A percentile compares a stretch with the other conserved stretches of the same genome.
These are phyloP conservation scores for Anastatus disparis DNA, from an alignment of 1,140 invertebrate species.

Conservation along the genomic window DNA sequence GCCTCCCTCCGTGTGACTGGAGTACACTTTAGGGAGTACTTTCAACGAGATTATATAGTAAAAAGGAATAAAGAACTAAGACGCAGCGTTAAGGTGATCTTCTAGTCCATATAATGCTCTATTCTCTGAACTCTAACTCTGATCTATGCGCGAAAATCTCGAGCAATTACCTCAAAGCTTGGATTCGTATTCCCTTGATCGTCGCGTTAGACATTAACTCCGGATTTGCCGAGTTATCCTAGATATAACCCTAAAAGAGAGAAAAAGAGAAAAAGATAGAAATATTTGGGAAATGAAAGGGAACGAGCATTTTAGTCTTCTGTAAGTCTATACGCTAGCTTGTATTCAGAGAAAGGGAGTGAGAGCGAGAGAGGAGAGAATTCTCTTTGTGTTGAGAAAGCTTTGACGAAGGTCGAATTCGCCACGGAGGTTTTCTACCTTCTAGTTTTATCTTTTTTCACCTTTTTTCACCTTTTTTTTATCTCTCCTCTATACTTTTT, in stretches of 20 bases:
- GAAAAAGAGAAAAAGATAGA: not conserved
- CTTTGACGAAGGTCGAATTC: not conserved
- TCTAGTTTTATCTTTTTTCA: not conserved
- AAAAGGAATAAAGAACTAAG: constrained; percentile 36
- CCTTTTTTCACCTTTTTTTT: not conserved
- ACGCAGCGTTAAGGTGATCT: too few species aligned
- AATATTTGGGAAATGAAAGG: constrained; percentile 16
- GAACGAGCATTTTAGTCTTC: not conserved
- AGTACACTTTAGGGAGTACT: constrained; percentile 55
- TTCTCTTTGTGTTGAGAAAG: not conserved
- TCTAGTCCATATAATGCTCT: constrained; percentile 45
- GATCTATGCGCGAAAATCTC: constrained; percentile 51
- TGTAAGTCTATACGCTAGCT: not conserved
- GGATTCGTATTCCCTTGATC: not conserved
- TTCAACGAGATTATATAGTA: too few species aligned
- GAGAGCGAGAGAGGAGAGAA: not conserved
- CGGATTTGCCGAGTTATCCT: constrained; percentile 44
- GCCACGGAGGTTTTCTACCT: not conserved
- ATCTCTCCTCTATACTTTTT: not conserved
- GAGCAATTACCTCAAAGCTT: constrained; percentile 50
- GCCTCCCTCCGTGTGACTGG: too few species aligned
- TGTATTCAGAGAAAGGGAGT: not conserved
- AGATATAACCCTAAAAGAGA: too few species aligned
- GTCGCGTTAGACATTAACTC: constrained; percentile 40
- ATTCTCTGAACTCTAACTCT: constrained; percentile 44